Evolutionary conservation across 2,113 vertebrate species (phyloP).

Genomic region (Hipposideros armiger): DNA sequence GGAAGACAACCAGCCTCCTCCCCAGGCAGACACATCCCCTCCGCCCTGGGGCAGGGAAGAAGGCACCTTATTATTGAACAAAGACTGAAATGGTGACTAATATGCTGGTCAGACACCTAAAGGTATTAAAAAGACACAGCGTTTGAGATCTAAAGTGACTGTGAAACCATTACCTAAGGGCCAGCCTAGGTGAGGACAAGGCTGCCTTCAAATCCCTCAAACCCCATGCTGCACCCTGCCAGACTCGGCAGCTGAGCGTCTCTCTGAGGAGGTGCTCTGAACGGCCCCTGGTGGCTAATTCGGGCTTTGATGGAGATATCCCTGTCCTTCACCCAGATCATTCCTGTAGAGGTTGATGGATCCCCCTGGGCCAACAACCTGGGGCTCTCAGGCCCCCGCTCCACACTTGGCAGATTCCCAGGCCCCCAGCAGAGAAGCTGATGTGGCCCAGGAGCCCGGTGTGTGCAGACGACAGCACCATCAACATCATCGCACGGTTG

Average conservation of each 20-base stretch:
- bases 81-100: not conserved
- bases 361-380: not conserved
- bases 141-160: not conserved
- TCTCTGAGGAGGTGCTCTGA: slow-evolving; percentile 1
- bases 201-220: not conserved
- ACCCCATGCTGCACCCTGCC: not conserved
- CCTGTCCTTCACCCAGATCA: not conserved
- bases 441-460: not conserved
- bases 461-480: not conserved
- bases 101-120: not conserved
- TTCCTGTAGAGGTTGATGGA: slow-evolving; percentile 35
- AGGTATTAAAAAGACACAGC: not conserved
- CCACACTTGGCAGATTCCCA: not conserved
- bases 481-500: not conserved
- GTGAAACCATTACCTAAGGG: not conserved
- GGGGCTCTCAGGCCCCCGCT: not conserved
- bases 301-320: not conserved
- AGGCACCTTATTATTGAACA: not conserved
- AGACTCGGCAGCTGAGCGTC: not conserved
- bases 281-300: not conserved
- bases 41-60: not conserved
- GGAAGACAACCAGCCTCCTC: not conserved
- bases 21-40: not conserved
- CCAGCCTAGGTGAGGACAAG: not conserved
- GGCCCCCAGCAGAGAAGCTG: not conserved